phyloP scores from a whole-genome alignment of 2,888 invertebrate genomes.

The Andricus curvator region DNA sequence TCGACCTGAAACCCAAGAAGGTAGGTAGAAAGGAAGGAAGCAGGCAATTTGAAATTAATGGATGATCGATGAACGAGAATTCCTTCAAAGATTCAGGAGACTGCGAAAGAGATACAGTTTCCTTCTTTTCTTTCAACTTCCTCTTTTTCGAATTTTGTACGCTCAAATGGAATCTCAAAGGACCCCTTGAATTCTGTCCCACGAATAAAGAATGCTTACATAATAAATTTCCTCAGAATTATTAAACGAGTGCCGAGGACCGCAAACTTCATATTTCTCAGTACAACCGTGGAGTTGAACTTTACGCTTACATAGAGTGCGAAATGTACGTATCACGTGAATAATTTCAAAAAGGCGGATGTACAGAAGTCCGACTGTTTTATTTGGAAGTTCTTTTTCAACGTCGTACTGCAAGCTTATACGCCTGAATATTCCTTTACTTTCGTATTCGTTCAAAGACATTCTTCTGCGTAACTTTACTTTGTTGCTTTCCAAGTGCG shows the following conservation, averaged over 20 bases:
- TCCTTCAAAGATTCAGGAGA: conserved; percentile 29
- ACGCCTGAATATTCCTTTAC: conserved; percentile 2
- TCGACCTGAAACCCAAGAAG: not conserved
- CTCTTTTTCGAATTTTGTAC: not conserved
- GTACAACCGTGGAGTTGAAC: not conserved
- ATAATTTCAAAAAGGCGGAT: conserved; percentile 26
- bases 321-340: conserved; percentile 15
- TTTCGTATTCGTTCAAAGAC: conserved; percentile 23
- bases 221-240: conserved; percentile 27
- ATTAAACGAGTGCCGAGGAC: conserved; percentile 31
- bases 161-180: conserved; percentile 31
- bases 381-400: conserved; percentile 14
- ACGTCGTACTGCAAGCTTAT: conserved; percentile 10
- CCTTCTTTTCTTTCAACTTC: not conserved
- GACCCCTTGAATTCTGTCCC: conserved; percentile 29
- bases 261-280: conserved; percentile 34
- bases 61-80: conserved; percentile 40
- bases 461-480: conserved; percentile 25
- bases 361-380: conserved; percentile 6
- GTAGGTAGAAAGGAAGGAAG: not conserved
- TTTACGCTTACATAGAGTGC: conserved; percentile 8
- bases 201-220: conserved; percentile 36
- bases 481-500: not conserved
- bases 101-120: conserved; percentile 12
- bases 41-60: conserved; percentile 32